Evolutionary conservation across 2,113 vertebrate species (phyloP), one percentile per base, ranked within the genome.

Genomic region (Coturnix japonica): DNA sequence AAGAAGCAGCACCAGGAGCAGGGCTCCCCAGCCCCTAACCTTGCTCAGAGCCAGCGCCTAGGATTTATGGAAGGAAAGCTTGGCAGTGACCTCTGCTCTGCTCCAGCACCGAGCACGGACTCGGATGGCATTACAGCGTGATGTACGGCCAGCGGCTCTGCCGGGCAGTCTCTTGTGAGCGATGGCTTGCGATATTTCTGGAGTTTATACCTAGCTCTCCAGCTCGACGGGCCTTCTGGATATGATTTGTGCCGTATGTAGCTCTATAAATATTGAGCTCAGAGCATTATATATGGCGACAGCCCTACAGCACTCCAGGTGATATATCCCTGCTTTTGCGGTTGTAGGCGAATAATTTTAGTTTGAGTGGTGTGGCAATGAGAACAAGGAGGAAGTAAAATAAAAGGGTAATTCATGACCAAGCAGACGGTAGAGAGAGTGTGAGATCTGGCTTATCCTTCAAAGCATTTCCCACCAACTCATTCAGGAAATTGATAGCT

Each of bases 171-270:
- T 91, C 91, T 64, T 31, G 95, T 95, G 94, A 96, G 95, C 84
- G 81, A 97, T 96, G 88, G 95, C 91, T 75, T 96, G 90, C 5
- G 88, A 90, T 97, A 95, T 95, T 96, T 96, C 96, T 96, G 94
- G 96, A 96, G 95, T 96, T 96, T 96, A 96, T 96, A 96, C 93
- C 96, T 96, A 95, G 89, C 88, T 94, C 92, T 94, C 93, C 90
- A 85, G 94, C 94, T 96, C 90, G 17, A 93, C 76, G 31, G 91
- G 95, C 88, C 87, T 87, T 95, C 93, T 93, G 93, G 87, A 6
- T 91, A 95, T 97, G 96, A 97, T 97, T 97, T 96, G 95, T 97
- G 85, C 94, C 6, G 0, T 79, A 16, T 95, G 94, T 96, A 90
- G 87, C 83, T 94, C 96, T 91, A 96, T 97, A 96, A 97, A 97